Conservation (phyloP, 2,113 vertebrate species). For the Platycercus adscitus region DNA sequence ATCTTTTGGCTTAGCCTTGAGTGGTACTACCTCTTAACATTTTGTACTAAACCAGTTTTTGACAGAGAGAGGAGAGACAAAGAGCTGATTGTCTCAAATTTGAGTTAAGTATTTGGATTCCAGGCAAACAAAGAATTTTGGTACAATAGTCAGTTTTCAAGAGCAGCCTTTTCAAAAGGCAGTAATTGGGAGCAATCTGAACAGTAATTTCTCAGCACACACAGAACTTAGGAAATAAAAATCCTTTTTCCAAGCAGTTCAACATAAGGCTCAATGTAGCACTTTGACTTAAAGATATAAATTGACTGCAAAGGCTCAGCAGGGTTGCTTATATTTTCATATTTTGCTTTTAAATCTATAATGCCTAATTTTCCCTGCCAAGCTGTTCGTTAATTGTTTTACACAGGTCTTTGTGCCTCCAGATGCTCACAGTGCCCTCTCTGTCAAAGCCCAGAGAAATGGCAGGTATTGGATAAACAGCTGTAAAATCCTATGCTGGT, state of each 20-base stretch:
- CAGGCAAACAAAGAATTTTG: slow-evolving; percentile 31
- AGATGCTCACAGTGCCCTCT: neutral
- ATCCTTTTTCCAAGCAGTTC: neutral
- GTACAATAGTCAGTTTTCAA: slow-evolving; percentile 39
- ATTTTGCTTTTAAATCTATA: slow-evolving; percentile 5
- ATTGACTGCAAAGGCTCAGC: slow-evolving; percentile 4
- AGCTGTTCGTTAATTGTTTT: neutral
- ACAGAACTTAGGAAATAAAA: slow-evolving; percentile 28
- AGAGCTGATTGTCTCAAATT: slow-evolving; percentile 28
- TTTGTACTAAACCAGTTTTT: neutral
- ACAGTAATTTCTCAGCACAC: slow-evolving; percentile 39
- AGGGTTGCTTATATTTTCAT: slow-evolving; percentile 26
- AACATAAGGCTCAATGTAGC: neutral
- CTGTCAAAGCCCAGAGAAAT: neutral
- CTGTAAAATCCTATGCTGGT: neutral
- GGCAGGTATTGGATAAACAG: neutral
- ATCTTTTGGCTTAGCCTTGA: neutral
- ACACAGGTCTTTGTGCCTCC: neutral
- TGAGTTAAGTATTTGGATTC: neutral
- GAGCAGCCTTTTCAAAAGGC: slow-evolving; percentile 48
- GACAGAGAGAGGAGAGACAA: neutral
- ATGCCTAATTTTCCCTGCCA: neutral
- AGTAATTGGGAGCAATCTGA: slow-evolving; percentile 56
- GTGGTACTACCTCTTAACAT: neutral
- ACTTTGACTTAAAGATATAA: slow-evolving; percentile 1